Evolutionary conservation across 2,113 vertebrate species (phyloP), one percentile per base, ranked within the genome.

Genomic region (Dipodomys stephensi): DNA sequence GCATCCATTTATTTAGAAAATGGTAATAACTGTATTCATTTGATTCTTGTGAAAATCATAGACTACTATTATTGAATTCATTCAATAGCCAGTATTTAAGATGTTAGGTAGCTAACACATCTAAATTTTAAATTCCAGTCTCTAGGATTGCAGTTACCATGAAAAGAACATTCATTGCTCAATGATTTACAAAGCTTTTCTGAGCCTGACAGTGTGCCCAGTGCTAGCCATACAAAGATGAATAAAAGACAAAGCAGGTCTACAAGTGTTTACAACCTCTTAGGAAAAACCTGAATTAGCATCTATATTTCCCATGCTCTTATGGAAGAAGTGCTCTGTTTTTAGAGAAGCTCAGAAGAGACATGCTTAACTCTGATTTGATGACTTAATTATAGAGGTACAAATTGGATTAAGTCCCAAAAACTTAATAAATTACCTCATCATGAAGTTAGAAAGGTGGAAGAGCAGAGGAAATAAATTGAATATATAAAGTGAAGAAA

Each of bases 91-190:
- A 10, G 32, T 30, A 7, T 20, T 82, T 95, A 60, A 80, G 53
- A 32, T 19, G 8, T 57, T 79, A 86, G 83, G 16, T 60, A 95
- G 60, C 7, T 62, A 88, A 79, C 5, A 67, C 8, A 76, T 32
- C 7, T 73, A 91, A 87, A 96, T 83, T 92, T 88, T 93, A 69
- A 93, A 90, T 5, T 35, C 57, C 39, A 27, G 9, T 78, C 46
- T 83, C 64, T 7, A 80, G 77, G 53, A 18, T 77, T 27, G 77
- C 4, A 68, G 28, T 71, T 77, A 62, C 19, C 62, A 46, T 6
- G 10, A 7, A 86, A 82, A 95, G 76, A 91, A 89, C 20, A 87
- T 28, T 84, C n/a, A 94, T 60, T 89, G 27, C 30, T 87, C n/a
- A 84, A 69, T 27, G 71, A 87, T 39, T 91, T 82, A 67, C 12